Conservation (phyloP, 2,888 invertebrate genomes). For the Diarsia mendica region DNA sequence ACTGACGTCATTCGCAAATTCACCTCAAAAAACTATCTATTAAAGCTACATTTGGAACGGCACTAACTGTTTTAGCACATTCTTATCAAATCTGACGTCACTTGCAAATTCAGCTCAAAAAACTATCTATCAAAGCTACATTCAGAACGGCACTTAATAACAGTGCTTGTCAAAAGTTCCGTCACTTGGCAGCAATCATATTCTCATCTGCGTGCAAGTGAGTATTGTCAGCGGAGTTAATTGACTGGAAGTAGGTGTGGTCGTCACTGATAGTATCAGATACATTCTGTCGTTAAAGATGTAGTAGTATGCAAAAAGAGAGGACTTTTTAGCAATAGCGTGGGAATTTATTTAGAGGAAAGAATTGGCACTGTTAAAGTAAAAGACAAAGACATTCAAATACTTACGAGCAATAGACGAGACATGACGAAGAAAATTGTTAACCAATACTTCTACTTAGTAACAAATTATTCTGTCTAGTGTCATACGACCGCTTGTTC, state of each 20-base stretch:
- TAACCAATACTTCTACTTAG: too few relatives aligned
- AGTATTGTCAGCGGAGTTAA: constrained; percentile 59
- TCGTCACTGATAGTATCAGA: constrained; percentile 50
- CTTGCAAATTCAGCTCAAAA: constrained; percentile 16
- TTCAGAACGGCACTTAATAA: constrained; percentile 48
- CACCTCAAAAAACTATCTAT: constrained; percentile 5
- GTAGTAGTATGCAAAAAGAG: constrained; percentile 25
- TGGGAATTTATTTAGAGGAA: constrained; percentile 27
- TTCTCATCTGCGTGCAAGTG: constrained; percentile 51
- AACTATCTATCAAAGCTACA: constrained; percentile 10
- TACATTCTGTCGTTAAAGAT: constrained; percentile 39
- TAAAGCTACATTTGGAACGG: constrained; percentile 36
- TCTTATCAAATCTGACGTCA: constrained; percentile 14
- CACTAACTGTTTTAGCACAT: too few relatives aligned
- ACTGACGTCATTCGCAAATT: constrained; percentile 16
- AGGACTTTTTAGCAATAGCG: not conserved
- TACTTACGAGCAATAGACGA: too few relatives aligned
- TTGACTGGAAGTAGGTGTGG: constrained; percentile 55
- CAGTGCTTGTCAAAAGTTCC: constrained; percentile 30
- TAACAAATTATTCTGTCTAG: too few relatives aligned
- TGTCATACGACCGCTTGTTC: too few relatives aligned
- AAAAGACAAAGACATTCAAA: too few relatives aligned
- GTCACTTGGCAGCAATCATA: constrained; percentile 56
- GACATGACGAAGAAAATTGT: too few relatives aligned
- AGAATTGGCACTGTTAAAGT: not conserved